Percentiles rank a stretch among this genome's conserved stretches.
phyloP scores from a whole-genome alignment of 2,113 vertebrate species.

The Odocoileus hemionus region DNA sequence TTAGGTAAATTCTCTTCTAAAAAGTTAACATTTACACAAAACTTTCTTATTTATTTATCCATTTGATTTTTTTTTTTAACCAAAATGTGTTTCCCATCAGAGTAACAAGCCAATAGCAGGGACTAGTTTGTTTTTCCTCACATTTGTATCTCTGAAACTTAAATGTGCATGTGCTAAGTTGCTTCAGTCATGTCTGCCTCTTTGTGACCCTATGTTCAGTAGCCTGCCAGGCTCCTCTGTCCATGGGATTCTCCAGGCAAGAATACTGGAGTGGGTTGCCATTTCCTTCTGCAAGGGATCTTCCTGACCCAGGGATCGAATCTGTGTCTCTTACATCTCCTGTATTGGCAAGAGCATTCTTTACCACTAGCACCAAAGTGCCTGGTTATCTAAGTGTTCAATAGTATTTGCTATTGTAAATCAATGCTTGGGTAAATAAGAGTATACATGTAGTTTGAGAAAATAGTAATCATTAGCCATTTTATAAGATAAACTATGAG shows the following conservation, averaged over 20 bases:
- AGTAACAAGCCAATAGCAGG: neutral
- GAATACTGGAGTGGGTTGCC: neutral
- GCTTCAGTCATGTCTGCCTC: neutral
- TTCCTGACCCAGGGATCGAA: neutral
- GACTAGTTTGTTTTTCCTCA: neutral
- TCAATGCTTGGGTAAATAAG: neutral
- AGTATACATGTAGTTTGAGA: neutral
- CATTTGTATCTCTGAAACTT: neutral
- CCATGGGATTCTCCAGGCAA: neutral
- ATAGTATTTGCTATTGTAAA: neutral
- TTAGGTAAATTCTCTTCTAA: neutral
- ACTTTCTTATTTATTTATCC: neutral
- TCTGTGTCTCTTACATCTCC: neutral
- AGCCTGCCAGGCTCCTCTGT: neutral
- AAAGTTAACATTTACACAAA: neutral
- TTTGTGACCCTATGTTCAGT: accelerated
- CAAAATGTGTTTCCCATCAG: neutral
- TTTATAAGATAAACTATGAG: neutral
- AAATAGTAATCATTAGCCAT: neutral
- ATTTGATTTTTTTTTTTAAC: neutral
- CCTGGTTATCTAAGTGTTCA: neutral
- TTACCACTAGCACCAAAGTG: neutral
- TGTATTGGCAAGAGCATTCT: neutral
- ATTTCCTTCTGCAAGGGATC: neutral
- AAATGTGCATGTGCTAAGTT: neutral